Base-by-base conservation (phyloP, 2,797 vertebrate species). In the Lindbergichthys nudifrons region DNA sequence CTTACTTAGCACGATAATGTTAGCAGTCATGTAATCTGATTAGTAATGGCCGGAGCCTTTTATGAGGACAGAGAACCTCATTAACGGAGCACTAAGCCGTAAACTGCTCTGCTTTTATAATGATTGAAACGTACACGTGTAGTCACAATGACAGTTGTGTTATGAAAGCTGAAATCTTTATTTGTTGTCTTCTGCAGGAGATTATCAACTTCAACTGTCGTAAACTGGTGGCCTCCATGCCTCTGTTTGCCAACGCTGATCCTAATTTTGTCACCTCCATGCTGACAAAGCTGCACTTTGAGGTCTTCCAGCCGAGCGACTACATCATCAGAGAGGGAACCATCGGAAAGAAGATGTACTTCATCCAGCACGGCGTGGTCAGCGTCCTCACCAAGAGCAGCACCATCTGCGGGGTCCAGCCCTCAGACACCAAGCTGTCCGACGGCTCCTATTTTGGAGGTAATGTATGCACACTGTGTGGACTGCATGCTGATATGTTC, bases 161-260 rank as follows among this genome's bases (percentile, higher is more conserved):
- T 10, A 36, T 9, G 54, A 53, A 47, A 5, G 58, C 66, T 15
- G 6, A 63, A 42, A 42, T 65, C 50, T 21, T 36, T 30, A 26
- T 30, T 47, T 56, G 12, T 18, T 67, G 3, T 80, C 57, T 50
- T n/a, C 66, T 82, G 56, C 91, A 99, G 98, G 98, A 99, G 87
- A 99, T 99, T 88, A 97, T 99, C 85, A 99, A 99, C 91, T 99
- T 99, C 77, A 99, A 99, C 90, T 99, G 98, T 89, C 95, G 98
- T 59, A 99, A 99, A 85, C 93, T 99, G 63, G 98, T 99, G 77
- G 98, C 98, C 45, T 97, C 96, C 66, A 99, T 99, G 98, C 98
- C 98, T 0, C 94, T 99, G 83, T 99, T 99, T n/a, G 98, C 98
- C 87, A 98, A 98, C 0, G 98, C 98, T 0, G 98, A 99, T 85